These are phyloP conservation scores for Miltochrista miniata DNA, from an alignment of 2,888 invertebrate genomes.

Conservation along the genomic window DNA sequence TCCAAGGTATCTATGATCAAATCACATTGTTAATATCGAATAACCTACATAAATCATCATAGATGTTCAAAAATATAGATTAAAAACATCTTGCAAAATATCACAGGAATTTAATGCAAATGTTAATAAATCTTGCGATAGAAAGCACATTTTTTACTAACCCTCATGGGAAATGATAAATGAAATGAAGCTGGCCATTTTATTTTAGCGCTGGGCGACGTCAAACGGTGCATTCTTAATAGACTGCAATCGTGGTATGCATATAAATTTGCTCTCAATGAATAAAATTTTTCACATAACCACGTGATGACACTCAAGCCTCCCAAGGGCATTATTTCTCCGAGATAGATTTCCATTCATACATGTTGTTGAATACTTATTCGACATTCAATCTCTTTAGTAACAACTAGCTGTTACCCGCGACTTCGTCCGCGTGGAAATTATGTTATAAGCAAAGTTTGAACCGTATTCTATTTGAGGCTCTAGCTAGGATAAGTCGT, in stretches of 20 bases:
- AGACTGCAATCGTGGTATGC: constrained; percentile 70
- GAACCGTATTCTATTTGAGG: too few species aligned
- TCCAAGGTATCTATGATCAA: too few species aligned
- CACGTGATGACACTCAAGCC: constrained; percentile 47
- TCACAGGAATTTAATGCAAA: too few species aligned
- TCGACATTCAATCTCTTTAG: constrained; percentile 19
- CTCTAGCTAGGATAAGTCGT: too few species aligned
- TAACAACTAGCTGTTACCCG: constrained; percentile 1
- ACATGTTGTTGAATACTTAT: constrained; percentile 34
- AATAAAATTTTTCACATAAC: constrained; percentile 73
- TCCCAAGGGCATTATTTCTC: constrained; percentile 34
- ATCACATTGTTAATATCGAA: too few species aligned
- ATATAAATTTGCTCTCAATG: constrained; percentile 68
- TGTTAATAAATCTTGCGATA: too few species aligned
- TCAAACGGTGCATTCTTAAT: constrained; percentile 69
- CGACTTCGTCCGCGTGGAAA: too few species aligned
- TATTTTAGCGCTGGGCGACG: constrained; percentile 53
- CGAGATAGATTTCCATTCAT: constrained; percentile 28
- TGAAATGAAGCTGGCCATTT: constrained; percentile 60
- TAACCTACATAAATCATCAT: neutral
- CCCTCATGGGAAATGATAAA: constrained; percentile 37
- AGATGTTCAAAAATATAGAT: too few species aligned
- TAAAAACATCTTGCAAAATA: too few species aligned
- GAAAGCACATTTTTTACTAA: neutral
- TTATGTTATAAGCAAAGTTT: too few species aligned